Base-by-base conservation (phyloP, 2,113 vertebrate genomes). In the Pholis gunnellus region DNA sequence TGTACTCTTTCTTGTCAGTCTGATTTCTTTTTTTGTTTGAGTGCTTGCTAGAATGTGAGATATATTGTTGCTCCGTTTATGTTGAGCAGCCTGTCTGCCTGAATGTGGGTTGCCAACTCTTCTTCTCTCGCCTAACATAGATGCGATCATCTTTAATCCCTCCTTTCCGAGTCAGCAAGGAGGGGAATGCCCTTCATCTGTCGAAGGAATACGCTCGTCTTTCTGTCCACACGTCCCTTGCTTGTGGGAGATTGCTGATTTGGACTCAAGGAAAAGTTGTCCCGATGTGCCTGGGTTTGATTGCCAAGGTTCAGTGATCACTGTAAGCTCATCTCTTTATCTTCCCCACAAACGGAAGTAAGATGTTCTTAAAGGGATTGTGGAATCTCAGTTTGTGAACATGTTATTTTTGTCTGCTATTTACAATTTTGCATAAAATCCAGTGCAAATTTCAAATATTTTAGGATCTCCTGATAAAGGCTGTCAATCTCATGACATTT, bases 101-200 rank as follows among this genome's bases (percentile, higher is more conserved):
- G n/a, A 72, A 66, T 72, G 68, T 72, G 34, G 76, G 75, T 72
- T 64, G 8, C 48, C 14, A 18, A 42, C 29, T 67, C 38, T 70
- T 74, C 46, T 57, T 46, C 66, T 57, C 27, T 74, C 63, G 46
- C 52, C 56, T 48, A n/a, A 69, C 59, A n/a, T 64, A 54, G 67
- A 80, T 80, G 25, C 0, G 25, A 61, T 61, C 75, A 22, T 54
- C 66, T 87, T 83, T 81, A 77, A 88, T 72, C 63, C 67, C 54
- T 59, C n/a, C 42, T 70, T 44, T 56, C 18, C 5, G 1, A 44
- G 36, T 86, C 68, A 78, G 71, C 18, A 34, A 72, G 56, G 17
- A 81, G 57, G 36, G 69, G 15, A 64, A 69, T 72, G 60, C 38
- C 17, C 54, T 78, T 83, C 90, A 88, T 80, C 85, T 74, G 66